Base-by-base conservation (phyloP, 2,797 vertebrate species). In the Sebastes wilsoni region DNA sequence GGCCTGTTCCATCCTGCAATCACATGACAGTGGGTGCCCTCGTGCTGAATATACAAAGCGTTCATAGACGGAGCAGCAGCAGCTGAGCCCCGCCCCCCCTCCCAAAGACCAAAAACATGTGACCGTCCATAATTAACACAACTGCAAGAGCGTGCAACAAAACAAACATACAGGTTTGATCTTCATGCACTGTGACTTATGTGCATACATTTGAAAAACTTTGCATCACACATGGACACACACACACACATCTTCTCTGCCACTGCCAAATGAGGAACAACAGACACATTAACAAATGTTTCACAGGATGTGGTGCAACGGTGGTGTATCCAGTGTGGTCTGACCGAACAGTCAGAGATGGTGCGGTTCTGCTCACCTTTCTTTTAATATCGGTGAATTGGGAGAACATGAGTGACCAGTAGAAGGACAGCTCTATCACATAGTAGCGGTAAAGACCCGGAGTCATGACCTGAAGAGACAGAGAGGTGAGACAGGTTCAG, bases 371-470 rank as follows among this genome's bases (percentile, higher is more conserved):
- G 12, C 97, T 97, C 91, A 99, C 98, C 98, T 99, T 99, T 86
- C 99, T 95, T 92, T 97, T 98, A 92, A 99, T 98, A 94, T 99
- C 99, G 72, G 89, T 98, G 95, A 99, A 99, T 95, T 99, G 99
- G 79, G 98, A 99, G 95, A 99, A 99, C 97, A 99, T 96, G 59
- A 99, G 97, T 30, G 98, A 98, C 97, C 97, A 98, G 91, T 99
- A 99, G 95, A 99, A 99, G 67, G 97, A 96, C 95, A 99, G 93
- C 85, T 99, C 96, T 84, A 94, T 94, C 85, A 97, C 93, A 73
- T 99, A 99, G 94, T 98, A 99, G 93, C 95, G 94, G 94, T 97
- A 99, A 90, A 99, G 93, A n/a, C 95, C 96, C 42, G 95, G 89
- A 67, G 96, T 96, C 88, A 99, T 94, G 78, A 96, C 93, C 98